Base-by-base conservation (phyloP, 2,797 vertebrate species). In the Phoebastria nigripes region DNA sequence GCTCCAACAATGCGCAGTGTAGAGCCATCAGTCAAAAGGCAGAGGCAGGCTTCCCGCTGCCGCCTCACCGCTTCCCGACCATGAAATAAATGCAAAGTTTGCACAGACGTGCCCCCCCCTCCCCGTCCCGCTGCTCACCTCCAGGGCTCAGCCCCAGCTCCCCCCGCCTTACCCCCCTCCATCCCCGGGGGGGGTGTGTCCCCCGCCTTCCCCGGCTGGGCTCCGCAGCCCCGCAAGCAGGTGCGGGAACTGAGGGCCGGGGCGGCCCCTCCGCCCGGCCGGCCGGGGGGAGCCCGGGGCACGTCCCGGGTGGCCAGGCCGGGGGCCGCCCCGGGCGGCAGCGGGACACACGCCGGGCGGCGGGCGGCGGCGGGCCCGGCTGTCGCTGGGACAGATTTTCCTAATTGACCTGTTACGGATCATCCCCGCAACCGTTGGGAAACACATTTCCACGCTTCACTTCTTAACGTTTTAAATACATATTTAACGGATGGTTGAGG, bases 401-500 rank as follows among this genome's bases (percentile, higher is more conserved):
- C 98, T 98, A 98, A 98, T 98, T 98, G 98, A 98, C 98, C 98
- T 95, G 97, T 98, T 96, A 94, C 93, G 97, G 98, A 98, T 98
- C 98, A 98, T 98, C 98, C 98, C 98, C 96, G 93, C 97, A 98
- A 98, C 99, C 98, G 98, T 98, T 99, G 98, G 98, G 97, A 96
- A 96, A 97, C 96, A 87, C 98, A 98, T 98, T 98, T 98, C 97
- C 98, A 98, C 98, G 98, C 98, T 98, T 99, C 98, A 97, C 97
- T 98, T 98, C 98, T 98, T 98, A 98, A 95, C 97, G 98, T 98
- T 98, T 98, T 98, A 98, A 98, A 98, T 95, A 98, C 98, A 97
- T 98, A 98, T 96, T 98, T 98, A 98, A 98, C 98, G 97, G 98
- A 97, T 98, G 96, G 95, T 95, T 92, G 95, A 82, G 94, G 97